These are phyloP conservation scores for Drosophila villosipedis DNA, from an alignment of 2,888 invertebrate genomes.

Conservation along the genomic window DNA sequence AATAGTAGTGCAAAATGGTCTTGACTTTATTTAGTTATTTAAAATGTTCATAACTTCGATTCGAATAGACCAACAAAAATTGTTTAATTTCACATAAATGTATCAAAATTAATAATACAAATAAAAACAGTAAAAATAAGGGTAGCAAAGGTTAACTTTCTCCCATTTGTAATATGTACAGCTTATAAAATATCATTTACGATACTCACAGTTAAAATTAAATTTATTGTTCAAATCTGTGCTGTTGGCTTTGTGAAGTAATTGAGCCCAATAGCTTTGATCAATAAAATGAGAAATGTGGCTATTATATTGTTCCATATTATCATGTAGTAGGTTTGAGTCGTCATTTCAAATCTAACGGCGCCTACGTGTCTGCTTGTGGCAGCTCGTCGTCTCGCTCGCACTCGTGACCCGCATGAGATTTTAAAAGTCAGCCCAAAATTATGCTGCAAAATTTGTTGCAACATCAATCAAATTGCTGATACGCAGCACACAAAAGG, in stretches of 20 bases:
- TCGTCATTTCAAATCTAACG: slow-evolving; percentile 54
- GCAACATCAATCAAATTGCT: slow-evolving; percentile 72
- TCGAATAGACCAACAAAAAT: too few species aligned
- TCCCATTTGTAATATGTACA: not conserved
- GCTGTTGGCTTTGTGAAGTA: not conserved
- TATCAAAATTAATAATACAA: not conserved
- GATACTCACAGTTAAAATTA: not conserved
- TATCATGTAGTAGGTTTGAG: not conserved
- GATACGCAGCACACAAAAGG: slow-evolving; percentile 47
- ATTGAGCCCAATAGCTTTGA: slow-evolving; percentile 16
- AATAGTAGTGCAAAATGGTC: fast-evolving
- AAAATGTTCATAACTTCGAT: too few species aligned
- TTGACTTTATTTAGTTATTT: too few species aligned
- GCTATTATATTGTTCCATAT: not conserved
- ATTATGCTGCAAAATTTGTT: slow-evolving; percentile 76
- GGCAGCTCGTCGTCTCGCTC: slow-evolving; percentile 35
- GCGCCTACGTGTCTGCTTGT: slow-evolving; percentile 56
- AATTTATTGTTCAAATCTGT: not conserved
- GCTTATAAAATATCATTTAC: not conserved
- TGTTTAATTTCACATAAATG: too few species aligned
- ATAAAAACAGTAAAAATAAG: not conserved
- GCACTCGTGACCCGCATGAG: slow-evolving; percentile 2
- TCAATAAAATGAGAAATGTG: slow-evolving; percentile 32
- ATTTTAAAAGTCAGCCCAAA: slow-evolving; percentile 55
- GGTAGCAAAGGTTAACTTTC: not conserved